Conservation (phyloP, 2,888 invertebrate species). For the Sthenelais limicola region DNA sequence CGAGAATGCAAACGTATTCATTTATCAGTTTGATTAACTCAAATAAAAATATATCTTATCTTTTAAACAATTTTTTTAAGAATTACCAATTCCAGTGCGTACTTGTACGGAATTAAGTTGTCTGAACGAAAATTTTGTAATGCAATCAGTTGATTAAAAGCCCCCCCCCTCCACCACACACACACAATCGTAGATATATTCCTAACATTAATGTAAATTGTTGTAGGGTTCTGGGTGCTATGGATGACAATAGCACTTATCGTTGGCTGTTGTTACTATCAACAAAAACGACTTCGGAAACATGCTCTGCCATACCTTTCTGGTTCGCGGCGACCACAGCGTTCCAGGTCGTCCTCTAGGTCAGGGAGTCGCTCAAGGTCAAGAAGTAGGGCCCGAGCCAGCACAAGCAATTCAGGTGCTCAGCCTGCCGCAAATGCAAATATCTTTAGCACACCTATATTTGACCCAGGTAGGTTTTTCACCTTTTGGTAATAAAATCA, state of each 20-base stretch:
- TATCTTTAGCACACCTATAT: background rate
- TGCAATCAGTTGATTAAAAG: background rate
- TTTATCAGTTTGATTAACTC: no score
- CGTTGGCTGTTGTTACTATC: slow-evolving; percentile 29
- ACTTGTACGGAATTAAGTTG: no score
- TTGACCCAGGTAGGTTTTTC: slow-evolving; percentile 14
- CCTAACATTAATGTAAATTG: background rate
- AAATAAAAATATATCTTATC: no score
- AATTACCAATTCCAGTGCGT: no score
- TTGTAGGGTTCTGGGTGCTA: slow-evolving; percentile 30
- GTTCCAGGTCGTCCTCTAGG: background rate
- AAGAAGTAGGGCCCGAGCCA: background rate
- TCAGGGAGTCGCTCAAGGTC: background rate
- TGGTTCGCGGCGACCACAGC: background rate
- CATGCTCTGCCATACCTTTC: background rate
- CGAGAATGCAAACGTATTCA: no score
- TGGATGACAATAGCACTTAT: slow-evolving; percentile 11
- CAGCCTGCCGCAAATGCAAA: background rate
- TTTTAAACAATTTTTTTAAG: no score
- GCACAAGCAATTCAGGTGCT: background rate
- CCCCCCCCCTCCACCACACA: background rate
- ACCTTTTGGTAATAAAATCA: background rate
- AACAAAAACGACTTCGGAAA: slow-evolving; percentile 25
- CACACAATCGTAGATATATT: background rate
- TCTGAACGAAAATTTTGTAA: no score